phyloP scores from a whole-genome alignment of 1,140 invertebrate species.

The Dufourea novaeangliae region DNA sequence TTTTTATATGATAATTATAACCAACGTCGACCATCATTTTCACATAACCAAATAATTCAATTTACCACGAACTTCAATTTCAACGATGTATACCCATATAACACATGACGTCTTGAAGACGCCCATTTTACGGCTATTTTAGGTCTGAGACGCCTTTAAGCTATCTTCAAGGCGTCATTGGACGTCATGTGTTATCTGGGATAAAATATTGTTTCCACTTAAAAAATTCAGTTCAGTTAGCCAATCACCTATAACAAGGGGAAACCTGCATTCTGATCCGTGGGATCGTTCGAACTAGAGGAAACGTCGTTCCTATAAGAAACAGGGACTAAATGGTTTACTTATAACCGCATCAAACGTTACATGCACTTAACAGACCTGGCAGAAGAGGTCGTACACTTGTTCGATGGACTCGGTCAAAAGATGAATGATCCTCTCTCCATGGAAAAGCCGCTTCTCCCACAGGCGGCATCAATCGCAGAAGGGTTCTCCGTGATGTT shows the following conservation, averaged over 20 bases:
- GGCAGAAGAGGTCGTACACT: background rate
- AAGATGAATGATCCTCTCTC: background rate
- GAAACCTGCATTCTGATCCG: background rate
- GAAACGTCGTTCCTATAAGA: no score
- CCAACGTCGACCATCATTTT: no score
- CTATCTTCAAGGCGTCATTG: no score
- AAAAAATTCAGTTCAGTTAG: background rate
- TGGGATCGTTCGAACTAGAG: background rate
- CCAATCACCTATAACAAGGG: background rate
- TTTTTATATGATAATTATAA: no score
- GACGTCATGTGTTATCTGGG: no score
- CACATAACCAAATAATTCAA: no score
- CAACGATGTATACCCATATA: no score
- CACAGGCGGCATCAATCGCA: background rate
- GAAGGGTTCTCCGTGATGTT: background rate
- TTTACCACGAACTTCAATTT: no score
- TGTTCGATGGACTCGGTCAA: background rate
- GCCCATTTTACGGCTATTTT: no score
- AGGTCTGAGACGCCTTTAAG: no score
- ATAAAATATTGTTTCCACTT: no score
- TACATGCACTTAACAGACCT: background rate
- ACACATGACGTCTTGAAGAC: no score
- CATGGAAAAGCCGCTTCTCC: background rate
- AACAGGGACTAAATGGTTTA: background rate
- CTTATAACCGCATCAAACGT: background rate